A percentile compares a stretch with the other conserved stretches of the same genome.
Conservation (phyloP, 1,140 invertebrate species). For the Eumeta japonica region DNA sequence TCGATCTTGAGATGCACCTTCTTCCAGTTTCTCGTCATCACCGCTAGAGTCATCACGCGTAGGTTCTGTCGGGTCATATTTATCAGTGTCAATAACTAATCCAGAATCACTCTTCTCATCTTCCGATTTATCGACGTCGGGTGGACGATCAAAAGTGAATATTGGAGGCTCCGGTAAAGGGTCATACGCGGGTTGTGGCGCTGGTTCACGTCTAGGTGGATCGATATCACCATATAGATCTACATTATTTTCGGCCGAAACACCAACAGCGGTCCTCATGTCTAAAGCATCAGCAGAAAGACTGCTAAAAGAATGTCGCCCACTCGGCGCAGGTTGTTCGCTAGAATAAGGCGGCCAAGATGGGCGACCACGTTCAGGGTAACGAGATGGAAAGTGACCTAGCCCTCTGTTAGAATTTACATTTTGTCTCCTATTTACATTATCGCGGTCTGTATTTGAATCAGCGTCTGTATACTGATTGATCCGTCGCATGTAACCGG, state of each 20-base stretch:
- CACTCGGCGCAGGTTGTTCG: too few species aligned
- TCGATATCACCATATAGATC: not conserved
- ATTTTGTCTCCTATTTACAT: too few species aligned
- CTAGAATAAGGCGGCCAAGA: too few species aligned
- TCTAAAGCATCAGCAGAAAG: too few species aligned
- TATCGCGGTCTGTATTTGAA: conserved; percentile 58
- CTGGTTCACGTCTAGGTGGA: conserved; percentile 1
- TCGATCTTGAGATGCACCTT: too few species aligned
- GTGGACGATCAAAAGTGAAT: conserved; percentile 50
- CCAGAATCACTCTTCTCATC: conserved; percentile 66
- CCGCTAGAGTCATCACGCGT: conserved; percentile 55
- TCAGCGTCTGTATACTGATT: not conserved
- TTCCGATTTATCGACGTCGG: conserved; percentile 42
- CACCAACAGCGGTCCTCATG: too few species aligned
- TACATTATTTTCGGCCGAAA: too few species aligned
- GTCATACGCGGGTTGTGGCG: not conserved
- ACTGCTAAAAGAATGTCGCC: too few species aligned
- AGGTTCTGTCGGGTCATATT: conserved; percentile 67
- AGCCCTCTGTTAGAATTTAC: too few species aligned
- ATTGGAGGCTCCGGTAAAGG: conserved; percentile 59
- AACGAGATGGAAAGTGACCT: too few species aligned
- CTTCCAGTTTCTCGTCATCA: conserved; percentile 20
- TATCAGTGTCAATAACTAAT: conserved; percentile 64
- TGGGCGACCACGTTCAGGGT: too few species aligned
- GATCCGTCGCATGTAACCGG: not conserved